A percentile compares a stretch with the other conserved stretches of the same genome.
Conservation (phyloP, 2,113 vertebrate genomes). For the Dicerorhinus sumatrensis region DNA sequence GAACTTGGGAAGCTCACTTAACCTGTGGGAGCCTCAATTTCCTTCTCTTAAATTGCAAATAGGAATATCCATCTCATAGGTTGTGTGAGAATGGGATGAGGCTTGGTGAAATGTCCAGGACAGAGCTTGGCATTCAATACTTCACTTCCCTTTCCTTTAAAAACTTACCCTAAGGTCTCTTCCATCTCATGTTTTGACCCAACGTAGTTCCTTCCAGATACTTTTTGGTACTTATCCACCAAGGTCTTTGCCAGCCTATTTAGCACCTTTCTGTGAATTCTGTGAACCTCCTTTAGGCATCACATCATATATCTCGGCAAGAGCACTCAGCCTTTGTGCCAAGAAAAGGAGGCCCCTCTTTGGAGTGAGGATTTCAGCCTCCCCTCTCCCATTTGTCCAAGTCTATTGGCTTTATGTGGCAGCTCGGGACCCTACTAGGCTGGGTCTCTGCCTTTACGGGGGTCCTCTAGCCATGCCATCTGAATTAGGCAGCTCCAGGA, state of each 20-base stretch:
- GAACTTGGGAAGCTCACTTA: background rate
- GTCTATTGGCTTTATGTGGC: background rate
- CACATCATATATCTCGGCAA: background rate
- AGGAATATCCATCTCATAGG: background rate
- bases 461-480: background rate
- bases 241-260: background rate
- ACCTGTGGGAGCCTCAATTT: background rate
- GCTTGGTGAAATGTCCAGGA: background rate
- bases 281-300: background rate
- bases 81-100: background rate
- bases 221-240: background rate
- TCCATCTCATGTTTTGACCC: background rate
- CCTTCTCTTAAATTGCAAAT: background rate
- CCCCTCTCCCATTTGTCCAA: too few relatives aligned
- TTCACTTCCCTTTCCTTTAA: background rate
- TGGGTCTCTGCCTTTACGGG: too few relatives aligned
- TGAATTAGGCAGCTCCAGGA: background rate
- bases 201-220: background rate
- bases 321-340: background rate
- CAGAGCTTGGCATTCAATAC: background rate
- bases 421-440: background rate
- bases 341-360: background rate
- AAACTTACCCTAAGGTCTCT: background rate
- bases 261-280: background rate
- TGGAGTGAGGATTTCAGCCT: background rate